Percentiles rank a stretch among this genome's conserved stretches.
These are phyloP conservation scores for Acanthornis magna DNA, from an alignment of 2,797 vertebrate genomes.

Conservation along the genomic window DNA sequence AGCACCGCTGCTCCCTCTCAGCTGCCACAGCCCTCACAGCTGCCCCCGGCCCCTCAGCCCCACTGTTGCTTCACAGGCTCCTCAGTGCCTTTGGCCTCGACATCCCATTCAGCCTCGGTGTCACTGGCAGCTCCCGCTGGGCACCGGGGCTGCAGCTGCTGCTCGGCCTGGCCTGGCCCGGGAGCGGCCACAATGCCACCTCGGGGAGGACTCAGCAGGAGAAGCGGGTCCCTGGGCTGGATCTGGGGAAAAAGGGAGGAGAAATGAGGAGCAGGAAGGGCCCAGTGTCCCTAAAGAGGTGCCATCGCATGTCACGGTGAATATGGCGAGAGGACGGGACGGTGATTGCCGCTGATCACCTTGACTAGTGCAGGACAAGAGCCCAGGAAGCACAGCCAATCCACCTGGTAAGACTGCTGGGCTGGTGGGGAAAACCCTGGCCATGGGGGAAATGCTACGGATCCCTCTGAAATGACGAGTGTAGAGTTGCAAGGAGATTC, in stretches of 20 bases:
- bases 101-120: neutral
- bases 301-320: too few species aligned
- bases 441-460: neutral
- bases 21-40: neutral
- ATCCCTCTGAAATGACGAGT: neutral
- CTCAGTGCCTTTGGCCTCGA: too few species aligned
- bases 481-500: neutral
- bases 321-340: neutral
- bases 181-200: too few species aligned
- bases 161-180: too few species aligned
- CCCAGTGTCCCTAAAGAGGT: neutral
- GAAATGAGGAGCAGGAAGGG: too few species aligned
- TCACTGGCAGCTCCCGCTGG: neutral
- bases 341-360: too few species aligned
- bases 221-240: neutral
- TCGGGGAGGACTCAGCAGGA: too few species aligned
- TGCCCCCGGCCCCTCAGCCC: neutral
- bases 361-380: too few species aligned
- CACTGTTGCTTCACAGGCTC: too few species aligned
- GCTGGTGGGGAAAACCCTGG: too few species aligned
- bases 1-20: neutral
- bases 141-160: too few species aligned
- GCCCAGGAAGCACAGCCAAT: neutral
- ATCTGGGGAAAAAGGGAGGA: neutral
- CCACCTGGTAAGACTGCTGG: neutral